These are phyloP conservation scores for Hypolimnas misippus DNA, from an alignment of 2,888 invertebrate species.

Conservation along the genomic window DNA sequence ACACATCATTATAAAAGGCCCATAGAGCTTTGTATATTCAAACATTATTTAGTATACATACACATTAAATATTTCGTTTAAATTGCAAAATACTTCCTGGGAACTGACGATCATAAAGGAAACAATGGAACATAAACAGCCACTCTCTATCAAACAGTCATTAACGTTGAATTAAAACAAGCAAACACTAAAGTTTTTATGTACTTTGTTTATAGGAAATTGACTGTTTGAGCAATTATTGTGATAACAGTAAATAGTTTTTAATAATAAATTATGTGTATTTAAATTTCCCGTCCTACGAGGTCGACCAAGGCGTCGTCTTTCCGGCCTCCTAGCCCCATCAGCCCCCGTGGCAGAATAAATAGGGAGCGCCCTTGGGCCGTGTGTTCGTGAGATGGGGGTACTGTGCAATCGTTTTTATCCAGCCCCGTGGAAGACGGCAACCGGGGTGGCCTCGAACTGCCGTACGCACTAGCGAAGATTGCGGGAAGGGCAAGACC, in stretches of 20 bases:
- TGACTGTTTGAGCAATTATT: slow-evolving; percentile 18
- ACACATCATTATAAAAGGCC: no score
- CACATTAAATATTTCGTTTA: slow-evolving; percentile 11
- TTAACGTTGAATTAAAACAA: slow-evolving; percentile 47
- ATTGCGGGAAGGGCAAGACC: no score
- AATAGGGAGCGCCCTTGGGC: no score
- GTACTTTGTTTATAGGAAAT: slow-evolving; percentile 35
- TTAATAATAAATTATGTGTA: not conserved
- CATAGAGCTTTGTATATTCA: not conserved
- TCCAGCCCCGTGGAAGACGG: no score
- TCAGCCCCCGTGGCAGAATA: no score
- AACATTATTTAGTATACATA: not conserved
- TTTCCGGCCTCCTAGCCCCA: no score
- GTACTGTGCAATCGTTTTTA: no score
- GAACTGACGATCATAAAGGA: slow-evolving; percentile 41
- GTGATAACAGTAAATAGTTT: slow-evolving; percentile 10
- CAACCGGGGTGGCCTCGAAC: no score
- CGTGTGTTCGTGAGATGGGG: no score
- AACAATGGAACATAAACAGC: slow-evolving; percentile 46
- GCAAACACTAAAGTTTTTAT: slow-evolving; percentile 50
- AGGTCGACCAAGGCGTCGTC: no score
- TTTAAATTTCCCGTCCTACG: slow-evolving; percentile 3
- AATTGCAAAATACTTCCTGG: slow-evolving; percentile 25
- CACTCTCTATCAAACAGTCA: slow-evolving; percentile 52
- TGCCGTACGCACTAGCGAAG: no score